Conservation (phyloP, 2,113 vertebrate genomes). For the Paradisaea rubra region DNA sequence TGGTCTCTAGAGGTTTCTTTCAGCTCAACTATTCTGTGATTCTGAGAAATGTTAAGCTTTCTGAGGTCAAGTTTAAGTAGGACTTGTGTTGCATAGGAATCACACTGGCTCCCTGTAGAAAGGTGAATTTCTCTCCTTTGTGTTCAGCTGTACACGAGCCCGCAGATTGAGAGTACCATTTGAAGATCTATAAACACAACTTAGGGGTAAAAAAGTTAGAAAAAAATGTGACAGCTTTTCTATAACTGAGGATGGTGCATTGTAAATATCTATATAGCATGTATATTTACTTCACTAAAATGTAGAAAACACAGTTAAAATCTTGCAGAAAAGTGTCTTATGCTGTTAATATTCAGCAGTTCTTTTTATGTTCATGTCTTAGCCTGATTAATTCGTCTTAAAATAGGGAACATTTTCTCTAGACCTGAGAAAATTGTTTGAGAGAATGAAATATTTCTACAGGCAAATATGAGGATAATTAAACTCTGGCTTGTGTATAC, state of each 20-base stretch:
- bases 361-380: background rate
- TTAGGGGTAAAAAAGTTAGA: background rate
- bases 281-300: background rate
- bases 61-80: background rate
- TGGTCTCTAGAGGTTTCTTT: background rate
- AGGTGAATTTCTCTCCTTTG: background rate
- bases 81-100: background rate
- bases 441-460: background rate
- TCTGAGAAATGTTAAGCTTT: background rate
- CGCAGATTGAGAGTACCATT: background rate
- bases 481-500: background rate
- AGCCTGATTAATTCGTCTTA: background rate
- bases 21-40: background rate
- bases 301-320: background rate
- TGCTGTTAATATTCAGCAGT: background rate
- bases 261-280: background rate
- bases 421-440: background rate
- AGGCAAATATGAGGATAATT: background rate
- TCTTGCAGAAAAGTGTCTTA: background rate
- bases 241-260: background rate
- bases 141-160: background rate
- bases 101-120: background rate
- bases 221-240: background rate
- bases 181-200: background rate
- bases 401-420: background rate